Conservation (phyloP, 2,888 invertebrate genomes). For the Aphodius sticticus region DNA sequence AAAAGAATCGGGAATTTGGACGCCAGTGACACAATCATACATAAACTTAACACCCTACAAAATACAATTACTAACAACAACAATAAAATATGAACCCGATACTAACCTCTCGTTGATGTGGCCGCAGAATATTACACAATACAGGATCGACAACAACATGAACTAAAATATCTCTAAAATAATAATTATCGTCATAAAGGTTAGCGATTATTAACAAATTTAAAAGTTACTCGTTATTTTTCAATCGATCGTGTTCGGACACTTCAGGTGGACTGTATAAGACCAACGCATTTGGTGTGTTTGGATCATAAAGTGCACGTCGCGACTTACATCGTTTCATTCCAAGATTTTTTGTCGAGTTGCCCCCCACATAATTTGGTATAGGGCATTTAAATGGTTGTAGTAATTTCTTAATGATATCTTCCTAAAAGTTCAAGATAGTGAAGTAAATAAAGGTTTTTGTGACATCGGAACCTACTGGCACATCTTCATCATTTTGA, state of each 20-base stretch:
- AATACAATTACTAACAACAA: slow-evolving; percentile 22
- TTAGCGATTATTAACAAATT: slow-evolving; percentile 46
- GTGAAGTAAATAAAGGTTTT: too few relatives aligned
- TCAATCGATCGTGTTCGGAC: slow-evolving; percentile 87
- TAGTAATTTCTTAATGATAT: slow-evolving; percentile 79
- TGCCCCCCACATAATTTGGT: slow-evolving; percentile 81
- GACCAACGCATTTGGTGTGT: slow-evolving; percentile 90
- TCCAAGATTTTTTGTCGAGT: slow-evolving; percentile 81
- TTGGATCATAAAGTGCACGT: slow-evolving; percentile 89
- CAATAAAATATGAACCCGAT: neutral
- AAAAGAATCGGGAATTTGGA: slow-evolving; percentile 82
- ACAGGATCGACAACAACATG: slow-evolving; percentile 98
- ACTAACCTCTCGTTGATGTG: slow-evolving; percentile 91
- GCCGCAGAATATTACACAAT: slow-evolving; percentile 87
- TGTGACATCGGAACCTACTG: too few relatives aligned
- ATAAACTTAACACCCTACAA: slow-evolving; percentile 93
- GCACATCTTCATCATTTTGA: too few relatives aligned
- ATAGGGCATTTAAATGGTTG: slow-evolving; percentile 94
- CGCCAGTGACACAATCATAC: slow-evolving; percentile 98
- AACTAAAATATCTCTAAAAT: slow-evolving; percentile 70
- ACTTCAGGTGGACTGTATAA: slow-evolving; percentile 85
- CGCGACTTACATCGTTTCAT: slow-evolving; percentile 69
- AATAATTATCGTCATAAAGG: slow-evolving; percentile 13
- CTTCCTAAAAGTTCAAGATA: slow-evolving; percentile 67
- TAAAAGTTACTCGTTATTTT: slow-evolving; percentile 70